These are phyloP conservation scores for Pyxicephalus adspersus DNA, from an alignment of 2,113 vertebrate genomes.

Conservation along the genomic window DNA sequence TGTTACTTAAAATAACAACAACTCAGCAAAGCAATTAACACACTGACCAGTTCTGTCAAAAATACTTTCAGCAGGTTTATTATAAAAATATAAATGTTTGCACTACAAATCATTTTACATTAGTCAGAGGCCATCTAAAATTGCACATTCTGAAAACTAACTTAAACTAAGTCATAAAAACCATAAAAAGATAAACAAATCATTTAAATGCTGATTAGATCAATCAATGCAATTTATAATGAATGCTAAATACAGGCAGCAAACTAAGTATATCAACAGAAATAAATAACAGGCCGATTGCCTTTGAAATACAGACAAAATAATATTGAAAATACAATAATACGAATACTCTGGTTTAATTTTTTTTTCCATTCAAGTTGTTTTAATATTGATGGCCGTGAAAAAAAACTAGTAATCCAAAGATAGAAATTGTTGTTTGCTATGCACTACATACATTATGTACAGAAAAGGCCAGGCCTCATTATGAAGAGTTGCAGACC, in stretches of 20 bases:
- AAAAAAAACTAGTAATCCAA: constrained; percentile 80
- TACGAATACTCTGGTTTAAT: constrained; percentile 58
- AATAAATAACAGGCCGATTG: constrained; percentile 94
- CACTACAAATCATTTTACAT: constrained; percentile 99
- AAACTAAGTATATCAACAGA: constrained; percentile 83
- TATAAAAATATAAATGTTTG: constrained; percentile 99
- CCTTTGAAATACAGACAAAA: constrained; percentile 71
- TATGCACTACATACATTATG: constrained; percentile 87
- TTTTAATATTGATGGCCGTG: constrained; percentile 90
- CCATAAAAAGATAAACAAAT: constrained; percentile 53
- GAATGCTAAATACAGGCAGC: constrained; percentile 75
- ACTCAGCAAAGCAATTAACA: constrained; percentile 73
- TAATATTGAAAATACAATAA: constrained; percentile 66
- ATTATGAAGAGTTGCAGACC: constrained; percentile 24
- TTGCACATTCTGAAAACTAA: constrained; percentile 84
- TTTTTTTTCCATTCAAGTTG: constrained; percentile 44
- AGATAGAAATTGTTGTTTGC: constrained; percentile 82
- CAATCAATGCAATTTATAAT: constrained; percentile 87
- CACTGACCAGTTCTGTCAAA: constrained; percentile 89
- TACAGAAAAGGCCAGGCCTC: constrained; percentile 72
- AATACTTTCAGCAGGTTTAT: constrained; percentile 99
- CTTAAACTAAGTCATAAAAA: constrained; percentile 68
- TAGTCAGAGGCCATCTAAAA: constrained; percentile 98
- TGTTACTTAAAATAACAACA: neutral
- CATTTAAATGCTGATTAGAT: constrained; percentile 80